phyloP scores from a whole-genome alignment of 1,140 invertebrate genomes.

The Aphis craccivora region DNA sequence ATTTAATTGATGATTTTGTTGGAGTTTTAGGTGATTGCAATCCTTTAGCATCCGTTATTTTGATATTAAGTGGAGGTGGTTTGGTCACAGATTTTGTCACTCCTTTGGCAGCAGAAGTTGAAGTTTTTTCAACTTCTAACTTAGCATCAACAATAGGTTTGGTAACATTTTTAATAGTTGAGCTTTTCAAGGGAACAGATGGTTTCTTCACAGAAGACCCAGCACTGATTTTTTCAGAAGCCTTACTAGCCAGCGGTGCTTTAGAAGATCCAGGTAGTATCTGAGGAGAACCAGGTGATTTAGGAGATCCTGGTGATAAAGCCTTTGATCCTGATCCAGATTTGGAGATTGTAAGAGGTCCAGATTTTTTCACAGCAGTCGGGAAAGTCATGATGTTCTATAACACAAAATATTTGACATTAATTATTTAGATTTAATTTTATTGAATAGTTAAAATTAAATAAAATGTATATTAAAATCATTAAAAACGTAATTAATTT shows the following conservation, averaged over 20 bases:
- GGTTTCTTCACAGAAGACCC: neutral
- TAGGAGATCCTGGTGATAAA: conserved; percentile 17
- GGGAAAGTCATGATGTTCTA: conserved; percentile 46
- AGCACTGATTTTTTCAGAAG: neutral
- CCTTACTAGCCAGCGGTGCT: neutral
- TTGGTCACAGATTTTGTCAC: neutral
- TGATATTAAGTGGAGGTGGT: conserved; percentile 42
- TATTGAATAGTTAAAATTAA: neutral
- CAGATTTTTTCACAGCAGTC: conserved; percentile 21
- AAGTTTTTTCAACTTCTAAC: neutral
- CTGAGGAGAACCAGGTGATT: conserved; percentile 20
- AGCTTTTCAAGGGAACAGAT: neutral
- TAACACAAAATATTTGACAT: conserved; percentile 8
- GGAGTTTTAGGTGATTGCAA: conserved; percentile 48
- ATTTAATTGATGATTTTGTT: neutral
- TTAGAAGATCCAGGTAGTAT: neutral
- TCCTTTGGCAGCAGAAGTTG: conserved; percentile 3
- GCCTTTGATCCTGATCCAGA: conserved; percentile 46
- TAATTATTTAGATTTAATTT: neutral
- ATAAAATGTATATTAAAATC: neutral
- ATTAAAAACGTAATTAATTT: no score
- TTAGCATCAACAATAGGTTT: conserved; percentile 34
- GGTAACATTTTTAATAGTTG: neutral
- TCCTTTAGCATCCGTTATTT: conserved; percentile 14
- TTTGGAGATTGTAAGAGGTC: conserved; percentile 35